A percentile compares a stretch with the other conserved stretches of the same genome.
phyloP scores from a whole-genome alignment of 2,888 invertebrate genomes.

The Eupeodes latifasciatus region DNA sequence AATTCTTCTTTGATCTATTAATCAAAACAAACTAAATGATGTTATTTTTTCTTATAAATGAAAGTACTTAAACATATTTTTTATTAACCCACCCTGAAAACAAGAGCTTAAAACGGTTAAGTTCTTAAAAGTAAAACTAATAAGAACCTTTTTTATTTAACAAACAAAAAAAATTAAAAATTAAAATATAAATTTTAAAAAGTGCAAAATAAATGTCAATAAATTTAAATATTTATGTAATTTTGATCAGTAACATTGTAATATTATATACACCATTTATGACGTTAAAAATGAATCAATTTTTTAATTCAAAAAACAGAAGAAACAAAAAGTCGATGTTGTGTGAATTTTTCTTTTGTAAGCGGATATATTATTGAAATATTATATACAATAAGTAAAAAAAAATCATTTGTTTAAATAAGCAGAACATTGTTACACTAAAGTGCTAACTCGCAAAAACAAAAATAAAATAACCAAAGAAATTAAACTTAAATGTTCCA shows the following conservation, averaged over 20 bases:
- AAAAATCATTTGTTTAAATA: conserved; percentile 33
- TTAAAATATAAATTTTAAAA: conserved; percentile 38
- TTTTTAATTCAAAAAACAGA: conserved; percentile 24
- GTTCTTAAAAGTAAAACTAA: conserved; percentile 29
- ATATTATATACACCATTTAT: not conserved
- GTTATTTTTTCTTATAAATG: not conserved
- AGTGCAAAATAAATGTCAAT: conserved; percentile 71
- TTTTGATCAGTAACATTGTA: conserved; percentile 35
- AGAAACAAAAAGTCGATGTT: conserved; percentile 35
- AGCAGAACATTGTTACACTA: conserved; percentile 52
- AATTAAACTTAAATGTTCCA: conserved; percentile 59
- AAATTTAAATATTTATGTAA: conserved; percentile 43
- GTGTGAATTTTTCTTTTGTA: conserved; percentile 58
- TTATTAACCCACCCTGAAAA: conserved; percentile 52
- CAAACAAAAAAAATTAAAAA: not conserved
- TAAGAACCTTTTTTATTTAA: conserved; percentile 46
- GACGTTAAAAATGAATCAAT: conserved; percentile 34
- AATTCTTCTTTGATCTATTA: too few species aligned
- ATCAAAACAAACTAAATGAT: not conserved
- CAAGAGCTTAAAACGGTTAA: conserved; percentile 62
- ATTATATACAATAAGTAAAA: conserved; percentile 13
- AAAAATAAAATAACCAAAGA: conserved; percentile 37
- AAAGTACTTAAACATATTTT: conserved; percentile 44
- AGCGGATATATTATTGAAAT: conserved; percentile 44
- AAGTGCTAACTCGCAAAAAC: conserved; percentile 37